A percentile compares a stretch with the other conserved stretches of the same genome.
phyloP scores from a whole-genome alignment of 2,888 invertebrate genomes.

The Chouioia cunea region DNA sequence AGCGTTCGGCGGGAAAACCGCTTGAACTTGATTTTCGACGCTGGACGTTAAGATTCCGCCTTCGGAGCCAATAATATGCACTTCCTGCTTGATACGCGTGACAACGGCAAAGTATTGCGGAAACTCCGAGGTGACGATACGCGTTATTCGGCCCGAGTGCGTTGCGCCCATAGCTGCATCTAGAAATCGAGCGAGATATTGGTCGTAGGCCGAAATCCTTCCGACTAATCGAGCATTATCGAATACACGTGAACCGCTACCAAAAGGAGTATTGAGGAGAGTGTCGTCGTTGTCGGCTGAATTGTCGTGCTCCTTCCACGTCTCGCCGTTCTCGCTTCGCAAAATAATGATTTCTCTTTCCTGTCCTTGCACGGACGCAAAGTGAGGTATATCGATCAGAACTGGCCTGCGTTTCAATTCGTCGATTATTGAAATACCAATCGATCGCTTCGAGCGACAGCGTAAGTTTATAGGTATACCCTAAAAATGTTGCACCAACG shows the following conservation, averaged over 20 bases:
- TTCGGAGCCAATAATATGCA: slow-evolving; percentile 96
- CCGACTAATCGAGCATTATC: too few relatives aligned
- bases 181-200: slow-evolving; percentile 39
- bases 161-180: slow-evolving; percentile 65
- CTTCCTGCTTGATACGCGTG: slow-evolving; percentile 94
- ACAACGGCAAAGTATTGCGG: slow-evolving; percentile 98
- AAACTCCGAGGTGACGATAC: slow-evolving; percentile 96
- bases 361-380: slow-evolving; percentile 91
- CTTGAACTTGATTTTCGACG: slow-evolving; percentile 81
- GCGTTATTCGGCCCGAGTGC: slow-evolving; percentile 82
- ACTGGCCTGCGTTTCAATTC: slow-evolving; percentile 81
- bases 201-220: neutral
- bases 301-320: slow-evolving; percentile 94
- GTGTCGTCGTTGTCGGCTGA: slow-evolving; percentile 73
- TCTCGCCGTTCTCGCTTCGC: slow-evolving; percentile 97
- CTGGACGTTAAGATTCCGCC: slow-evolving; percentile 97
- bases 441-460: too few relatives aligned
- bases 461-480: too few relatives aligned
- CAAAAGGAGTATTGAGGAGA: slow-evolving; percentile 77
- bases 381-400: slow-evolving; percentile 96
- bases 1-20: slow-evolving; percentile 93
- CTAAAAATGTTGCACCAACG: slow-evolving; percentile 94
- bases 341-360: slow-evolving; percentile 97
- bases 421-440: too few relatives aligned
- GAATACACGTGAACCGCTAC: slow-evolving; percentile 68